Base-by-base conservation (phyloP, 2,888 invertebrate genomes). In the Dorcus hopei region DNA sequence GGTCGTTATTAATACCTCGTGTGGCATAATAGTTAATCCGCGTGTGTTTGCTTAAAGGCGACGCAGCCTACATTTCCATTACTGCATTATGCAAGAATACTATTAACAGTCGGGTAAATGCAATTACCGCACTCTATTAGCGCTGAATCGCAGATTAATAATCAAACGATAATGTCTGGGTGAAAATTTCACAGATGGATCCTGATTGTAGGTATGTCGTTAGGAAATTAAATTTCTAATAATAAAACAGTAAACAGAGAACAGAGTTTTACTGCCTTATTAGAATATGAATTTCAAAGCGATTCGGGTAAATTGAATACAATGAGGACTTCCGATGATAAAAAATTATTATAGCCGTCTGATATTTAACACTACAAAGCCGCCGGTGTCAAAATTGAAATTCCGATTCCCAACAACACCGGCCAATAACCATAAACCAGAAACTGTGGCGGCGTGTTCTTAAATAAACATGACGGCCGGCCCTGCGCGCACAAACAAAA, bases 401-500 rank as follows among this genome's bases (percentile, higher is more conserved):
- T 65, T 66, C 62, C 61, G 58, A 57, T 33, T 33, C 26, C 26
- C 26, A 6, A 7, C 26, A 33, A 52, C 54, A 56, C 54, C 56
- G 54, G 55, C 62, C 62, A 64, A 67, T 64, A 66, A 65, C 64
- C 59, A 64, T 67, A 63, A 68, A 45, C 63, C 61, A 58, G 49
- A 49, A 57, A 62, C 60, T 67, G 64, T 65, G 66, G 66, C 67
- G 64, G 62, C 65, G 61, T 33, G 26, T 66, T 65, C 64, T 61
- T 58, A 65, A 67, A 65, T 65, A 66, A 67, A 67, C 63, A 61
- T 61, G 62, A 64, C 61, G 62, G 65, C 57, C 63, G 69, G 64
- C 62, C 61, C 57, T 57, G 58, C 57, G 40, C 61, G 62, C 54
- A 65, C 59, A 65, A 58, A 61, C 57, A 62, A 64, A 66, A 64